Base-by-base conservation (phyloP, 2,113 vertebrate genomes). In the Panthera leo region DNA sequence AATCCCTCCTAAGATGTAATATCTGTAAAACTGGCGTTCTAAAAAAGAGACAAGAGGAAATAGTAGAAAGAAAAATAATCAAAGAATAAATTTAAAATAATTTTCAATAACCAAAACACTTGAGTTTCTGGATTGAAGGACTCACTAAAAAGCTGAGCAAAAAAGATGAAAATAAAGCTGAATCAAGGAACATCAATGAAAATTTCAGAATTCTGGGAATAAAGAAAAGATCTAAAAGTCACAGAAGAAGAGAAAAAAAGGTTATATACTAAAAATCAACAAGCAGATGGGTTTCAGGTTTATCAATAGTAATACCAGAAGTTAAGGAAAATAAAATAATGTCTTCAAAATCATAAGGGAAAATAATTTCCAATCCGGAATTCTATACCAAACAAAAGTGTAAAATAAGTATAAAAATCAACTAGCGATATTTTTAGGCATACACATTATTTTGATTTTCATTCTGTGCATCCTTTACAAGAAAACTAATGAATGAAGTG, bases 11-110 rank as follows among this genome's bases (percentile, higher is more conserved):
- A 95, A 70, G 34, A 91, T 58, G 4, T 29, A 85, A 75, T 8
- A 51, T 39, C 68, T 84, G 7, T 71, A 31, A 61, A 76, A 79
- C 7, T 71, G 21, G 23, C 29, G 21, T 70, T 61, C 42, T 1
- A 68, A 61, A 3, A 31, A 61, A 61, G 39, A 93, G 55, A 84
- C 70, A 70, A 68, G 19, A 53, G 1, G 34, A 82, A 83, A 75
- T 21, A 91, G 12, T 91, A 31, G 48, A 51, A 36, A 83, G 36
- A 90, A 95, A 92, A 55, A 55, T 5, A 55, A 82, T 67, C 21
- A 85, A 89, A 8, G 13, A 93, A 58, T 75, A 82, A 86, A 93
- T 91, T 87, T 51, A 61, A 82, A 42, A 83, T 29, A 87, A 85
- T 65, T 70, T 89, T 23, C 34, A 15, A 55, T 53, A 53, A 29